Evolutionary conservation across 2,797 vertebrate species (phyloP), one percentile per base, ranked within the genome.

Genomic region (Dryobates pubescens): DNA sequence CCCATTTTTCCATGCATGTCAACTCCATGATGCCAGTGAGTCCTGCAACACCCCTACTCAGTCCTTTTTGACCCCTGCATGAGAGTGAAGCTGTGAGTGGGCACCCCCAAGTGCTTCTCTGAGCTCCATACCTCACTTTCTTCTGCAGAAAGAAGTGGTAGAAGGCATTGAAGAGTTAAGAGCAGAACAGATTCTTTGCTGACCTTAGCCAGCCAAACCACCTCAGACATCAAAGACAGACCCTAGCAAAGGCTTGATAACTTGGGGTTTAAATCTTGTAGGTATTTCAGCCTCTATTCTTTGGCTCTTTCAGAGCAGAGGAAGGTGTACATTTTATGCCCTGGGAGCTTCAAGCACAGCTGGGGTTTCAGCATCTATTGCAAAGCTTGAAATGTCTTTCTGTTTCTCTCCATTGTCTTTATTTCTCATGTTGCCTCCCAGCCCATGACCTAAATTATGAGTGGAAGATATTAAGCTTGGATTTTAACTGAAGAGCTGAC

Each of bases 401-500:
- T 51, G 49, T 51, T 51, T 51, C 49, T 51, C 23, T 51, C 49
- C 24, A 13, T 43, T 53, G 56, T 59, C 70, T 70, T 8, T 32
- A 0, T 89, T 61, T 92, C 57, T 34, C 24, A 2, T 23, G 27
- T 59, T 6, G 9, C 38, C 83, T 91, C 59, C 59, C 92, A 87
- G 59, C 43, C 89, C 4, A 1, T 91, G 92, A 86, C 88, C 92
- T 95, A 88, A 85, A 86, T 92, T 43, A 63, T 69, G 64, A 85
- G 63, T 13, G n/a, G 80, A 69, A 88, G 77, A 61, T 92, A 93
- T 82, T 88, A 92, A 89, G n/a, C 54, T 70, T 73, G 87, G 68
- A 58, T 70, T 95, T 94, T 69, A 58, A 64, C 86, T 62, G 57
- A 68, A 69, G 80, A 81, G 71, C 85, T 89, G 87, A 89, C 67